A percentile compares a stretch with the other conserved stretches of the same genome.
phyloP scores from a whole-genome alignment of 2,797 vertebrate genomes.

The Pseudochirops corinnae region DNA sequence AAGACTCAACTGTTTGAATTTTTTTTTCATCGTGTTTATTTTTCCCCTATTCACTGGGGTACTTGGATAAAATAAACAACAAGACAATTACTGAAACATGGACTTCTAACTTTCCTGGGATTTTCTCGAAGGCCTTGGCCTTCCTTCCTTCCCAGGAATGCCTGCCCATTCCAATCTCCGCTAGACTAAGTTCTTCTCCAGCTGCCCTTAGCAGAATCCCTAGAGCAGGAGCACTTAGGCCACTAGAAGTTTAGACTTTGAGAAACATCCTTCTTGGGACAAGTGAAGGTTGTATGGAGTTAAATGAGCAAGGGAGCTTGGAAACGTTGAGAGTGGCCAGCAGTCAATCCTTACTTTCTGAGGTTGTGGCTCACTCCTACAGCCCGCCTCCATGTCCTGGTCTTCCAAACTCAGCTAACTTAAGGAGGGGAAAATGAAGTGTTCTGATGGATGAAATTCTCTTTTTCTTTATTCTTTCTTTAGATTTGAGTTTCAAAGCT shows the following conservation, averaged over 20 bases:
- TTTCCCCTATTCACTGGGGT: constrained; percentile 91
- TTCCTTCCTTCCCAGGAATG: constrained; percentile 70
- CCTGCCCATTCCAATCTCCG: constrained; percentile 32
- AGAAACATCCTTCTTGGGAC: neutral
- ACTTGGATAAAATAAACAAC: constrained; percentile 94
- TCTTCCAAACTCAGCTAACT: neutral
- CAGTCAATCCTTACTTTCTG: neutral
- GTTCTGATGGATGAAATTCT: neutral
- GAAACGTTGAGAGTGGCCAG: neutral
- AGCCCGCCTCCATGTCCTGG: neutral
- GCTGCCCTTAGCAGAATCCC: neutral
- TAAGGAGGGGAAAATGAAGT: neutral
- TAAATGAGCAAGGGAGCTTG: neutral
- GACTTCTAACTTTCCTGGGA: constrained; percentile 90
- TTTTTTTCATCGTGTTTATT: constrained; percentile 90
- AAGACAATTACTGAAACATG: constrained; percentile 92
- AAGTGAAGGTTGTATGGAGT: neutral
- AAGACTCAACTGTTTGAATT: constrained; percentile 92
- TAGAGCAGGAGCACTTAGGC: neutral
- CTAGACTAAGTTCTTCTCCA: constrained; percentile 39
- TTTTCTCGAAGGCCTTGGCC: constrained; percentile 80
- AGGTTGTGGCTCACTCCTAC: neutral
- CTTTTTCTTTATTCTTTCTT: neutral
- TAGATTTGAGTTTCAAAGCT: constrained; percentile 46
- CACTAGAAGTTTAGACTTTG: neutral